Evolutionary conservation across 1,140 invertebrate genomes (phyloP), one percentile per base, ranked within the genome.

Genomic region (Drosophila fuyamai): DNA sequence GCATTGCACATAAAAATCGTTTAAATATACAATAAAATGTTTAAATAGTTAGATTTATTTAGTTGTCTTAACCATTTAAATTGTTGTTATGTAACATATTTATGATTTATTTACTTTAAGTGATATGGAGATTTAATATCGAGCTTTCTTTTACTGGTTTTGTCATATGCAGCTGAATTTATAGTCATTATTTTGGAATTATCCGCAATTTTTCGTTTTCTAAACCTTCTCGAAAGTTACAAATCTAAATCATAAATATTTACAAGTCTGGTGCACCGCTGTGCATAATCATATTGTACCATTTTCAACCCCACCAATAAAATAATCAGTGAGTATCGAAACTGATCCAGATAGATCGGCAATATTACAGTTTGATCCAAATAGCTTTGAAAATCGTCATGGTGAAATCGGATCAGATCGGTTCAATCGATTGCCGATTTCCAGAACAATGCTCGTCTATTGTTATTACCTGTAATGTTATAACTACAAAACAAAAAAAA

Each of bases 401-500:
- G n/a, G 9, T 1, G 66, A 72, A 36, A 72, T 36, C 14, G 29
- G n/a, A 58, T 50, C 55, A 43, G 6, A 50, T 36, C 41, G 40
- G 0, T 7, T 38, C 13, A n/a, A 50, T 32, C 12, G 23, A 35
- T 23, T 35, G 3, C 7, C 54, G 4, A 41, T 71, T 70, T 70
- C 44, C 12, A 70, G 51, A 58, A 71, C 68, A 70, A 57, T 16
- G 23, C 43, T 43, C n/a, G 1, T 5, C 35, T 51, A 57, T 40
- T 70, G 59, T 48, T 73, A 29, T 29, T 59, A 46, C 70, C 47
- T 47, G 35, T 27, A 48, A 36, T 70, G 41, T n/a, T 40, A 60
- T 29, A 60, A 58, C 57, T 48, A 13, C 1, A 23, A 48, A 14
- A 1, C 6, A 0, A 32, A 32, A 32, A 32, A 32, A 32, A 32